Conservation (phyloP, 2,113 vertebrate genomes). For the Pseudonaja textilis region DNA sequence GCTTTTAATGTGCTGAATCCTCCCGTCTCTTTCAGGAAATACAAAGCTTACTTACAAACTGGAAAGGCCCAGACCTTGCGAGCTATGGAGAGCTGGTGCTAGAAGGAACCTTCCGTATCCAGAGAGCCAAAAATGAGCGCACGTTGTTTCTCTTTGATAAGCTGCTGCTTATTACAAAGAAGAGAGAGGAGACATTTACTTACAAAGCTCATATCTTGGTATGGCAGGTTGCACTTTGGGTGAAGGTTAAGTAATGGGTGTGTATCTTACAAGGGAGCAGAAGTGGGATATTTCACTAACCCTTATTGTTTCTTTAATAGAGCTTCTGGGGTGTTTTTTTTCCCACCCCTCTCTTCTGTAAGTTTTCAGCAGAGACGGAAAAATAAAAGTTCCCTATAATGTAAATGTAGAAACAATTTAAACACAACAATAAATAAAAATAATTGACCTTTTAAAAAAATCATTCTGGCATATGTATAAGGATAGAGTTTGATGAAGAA, state of each 20-base stretch:
- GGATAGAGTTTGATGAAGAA: neutral
- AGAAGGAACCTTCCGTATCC: slow-evolving; percentile 94
- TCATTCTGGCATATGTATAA: neutral
- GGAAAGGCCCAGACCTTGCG: slow-evolving; percentile 96
- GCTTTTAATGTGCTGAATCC: neutral
- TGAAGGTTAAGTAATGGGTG: neutral
- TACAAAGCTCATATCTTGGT: slow-evolving; percentile 98
- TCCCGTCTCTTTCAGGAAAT: slow-evolving; percentile 82
- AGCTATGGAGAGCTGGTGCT: slow-evolving; percentile 94
- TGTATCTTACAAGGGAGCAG: neutral
- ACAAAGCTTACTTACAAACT: slow-evolving; percentile 95
- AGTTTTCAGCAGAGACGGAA: neutral
- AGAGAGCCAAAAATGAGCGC: slow-evolving; percentile 94
- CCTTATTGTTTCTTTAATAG: neutral
- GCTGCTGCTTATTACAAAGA: slow-evolving; percentile 94
- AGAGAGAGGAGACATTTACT: slow-evolving; percentile 89
- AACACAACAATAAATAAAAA: neutral
- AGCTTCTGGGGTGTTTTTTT: neutral
- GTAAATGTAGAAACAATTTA: neutral
- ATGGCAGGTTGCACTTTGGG: slow-evolving; percentile 42
- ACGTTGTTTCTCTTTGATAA: slow-evolving; percentile 96
- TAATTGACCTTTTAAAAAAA: neutral
- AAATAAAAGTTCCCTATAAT: neutral
- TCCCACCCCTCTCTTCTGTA: neutral
- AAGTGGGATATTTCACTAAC: neutral